Evolutionary conservation across 2,888 invertebrate species (phyloP).

Genomic region (Heliconius ismenius): DNA sequence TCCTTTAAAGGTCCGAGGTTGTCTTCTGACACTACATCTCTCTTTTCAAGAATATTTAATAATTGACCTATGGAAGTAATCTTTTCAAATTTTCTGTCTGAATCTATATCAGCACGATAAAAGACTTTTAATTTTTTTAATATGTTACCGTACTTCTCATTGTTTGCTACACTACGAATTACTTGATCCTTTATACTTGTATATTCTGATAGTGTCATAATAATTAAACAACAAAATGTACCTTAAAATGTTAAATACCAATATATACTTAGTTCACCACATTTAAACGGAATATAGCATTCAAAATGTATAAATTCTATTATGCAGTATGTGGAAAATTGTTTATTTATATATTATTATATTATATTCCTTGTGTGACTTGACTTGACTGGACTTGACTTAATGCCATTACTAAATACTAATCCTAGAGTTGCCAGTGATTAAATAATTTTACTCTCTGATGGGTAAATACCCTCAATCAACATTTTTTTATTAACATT

Average conservation of each 20-base stretch:
- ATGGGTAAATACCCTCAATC: not conserved
- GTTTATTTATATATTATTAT: not conserved
- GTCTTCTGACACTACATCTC: constrained; percentile 66
- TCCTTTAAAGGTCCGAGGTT: constrained; percentile 63
- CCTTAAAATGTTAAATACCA: not conserved
- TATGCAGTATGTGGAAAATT: constrained; percentile 1
- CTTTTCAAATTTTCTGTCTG: constrained; percentile 65
- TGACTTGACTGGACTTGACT: no score
- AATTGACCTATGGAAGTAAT: constrained; percentile 63
- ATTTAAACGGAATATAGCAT: not conserved
- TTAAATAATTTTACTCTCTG: not conserved
- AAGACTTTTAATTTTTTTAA: constrained; percentile 61
- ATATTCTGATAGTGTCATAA: constrained; percentile 67
- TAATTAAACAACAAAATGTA: not conserved
- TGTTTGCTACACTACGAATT: constrained; percentile 53
- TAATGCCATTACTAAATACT: not conserved
- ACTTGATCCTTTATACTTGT: constrained; percentile 59
- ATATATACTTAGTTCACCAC: not conserved
- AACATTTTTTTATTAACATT: not conserved
- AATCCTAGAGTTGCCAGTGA: not conserved
- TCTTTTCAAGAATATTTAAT: constrained; percentile 63
- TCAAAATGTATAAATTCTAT: not conserved
- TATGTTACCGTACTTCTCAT: constrained; percentile 57
- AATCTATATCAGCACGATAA: constrained; percentile 67
- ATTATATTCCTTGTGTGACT: no score